Evolutionary conservation across 2,888 invertebrate species (phyloP).

Genomic region (Meloe dianella): DNA sequence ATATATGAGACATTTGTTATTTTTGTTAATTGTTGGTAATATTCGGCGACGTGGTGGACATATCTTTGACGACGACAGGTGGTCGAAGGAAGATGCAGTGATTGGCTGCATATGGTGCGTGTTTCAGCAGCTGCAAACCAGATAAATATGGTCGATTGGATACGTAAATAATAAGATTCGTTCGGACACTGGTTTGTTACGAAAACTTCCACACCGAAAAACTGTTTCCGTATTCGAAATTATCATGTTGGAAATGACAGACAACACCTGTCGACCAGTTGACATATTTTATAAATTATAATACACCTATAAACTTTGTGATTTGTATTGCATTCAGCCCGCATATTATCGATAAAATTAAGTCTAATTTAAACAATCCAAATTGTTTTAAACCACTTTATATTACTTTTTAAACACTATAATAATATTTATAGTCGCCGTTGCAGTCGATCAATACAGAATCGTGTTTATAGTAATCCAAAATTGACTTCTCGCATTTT

Average conservation of each 20-base stretch:
- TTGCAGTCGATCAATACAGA: no score
- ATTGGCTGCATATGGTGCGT: constrained; percentile 46
- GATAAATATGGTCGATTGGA: constrained; percentile 17
- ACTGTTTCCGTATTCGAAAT: neutral
- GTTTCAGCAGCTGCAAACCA: constrained; percentile 32
- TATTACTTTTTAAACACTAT: no score
- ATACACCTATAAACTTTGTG: no score
- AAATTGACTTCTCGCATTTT: neutral
- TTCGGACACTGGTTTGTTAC: constrained; percentile 25
- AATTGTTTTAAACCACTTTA: no score
- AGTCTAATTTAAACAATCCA: no score
- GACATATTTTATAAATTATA: neutral
- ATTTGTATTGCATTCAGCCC: no score
- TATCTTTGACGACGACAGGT: constrained; percentile 40
- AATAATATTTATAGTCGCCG: no score
- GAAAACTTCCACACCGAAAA: neutral
- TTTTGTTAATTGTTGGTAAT: constrained; percentile 1
- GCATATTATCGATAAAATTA: no score
- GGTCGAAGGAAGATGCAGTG: constrained; percentile 43
- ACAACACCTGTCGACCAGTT: neutral
- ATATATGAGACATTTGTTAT: neutral
- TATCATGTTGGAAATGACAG: no score
- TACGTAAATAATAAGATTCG: constrained; percentile 23
- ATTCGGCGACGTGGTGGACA: neutral
- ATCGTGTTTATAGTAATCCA: no score